phyloP scores from a whole-genome alignment of 2,113 vertebrate species.

The Oreochromis tanganicae region DNA sequence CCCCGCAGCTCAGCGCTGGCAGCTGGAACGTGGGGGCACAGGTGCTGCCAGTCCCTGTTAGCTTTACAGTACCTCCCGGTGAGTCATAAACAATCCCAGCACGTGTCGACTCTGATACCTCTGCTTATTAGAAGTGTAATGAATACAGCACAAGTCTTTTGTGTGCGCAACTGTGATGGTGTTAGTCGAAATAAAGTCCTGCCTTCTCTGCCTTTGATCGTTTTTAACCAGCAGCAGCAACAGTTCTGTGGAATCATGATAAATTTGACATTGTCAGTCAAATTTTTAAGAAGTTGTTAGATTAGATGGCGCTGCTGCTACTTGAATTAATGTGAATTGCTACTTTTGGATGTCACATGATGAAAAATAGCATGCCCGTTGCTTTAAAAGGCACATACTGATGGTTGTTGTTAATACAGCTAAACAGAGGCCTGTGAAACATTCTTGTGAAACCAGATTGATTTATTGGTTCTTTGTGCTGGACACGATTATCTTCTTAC shows the following conservation, averaged over 20 bases:
- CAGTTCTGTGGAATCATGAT: neutral
- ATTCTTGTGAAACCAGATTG: slow-evolving; percentile 83
- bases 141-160: slow-evolving; percentile 46
- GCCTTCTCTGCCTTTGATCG: neutral
- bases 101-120: slow-evolving; percentile 53
- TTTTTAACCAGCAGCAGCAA: neutral
- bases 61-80: slow-evolving; percentile 59
- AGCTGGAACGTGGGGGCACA: slow-evolving; percentile 61
- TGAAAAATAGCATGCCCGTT: slow-evolving; percentile 68
- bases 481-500: slow-evolving; percentile 83
- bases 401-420: slow-evolving; percentile 68
- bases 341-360: neutral
- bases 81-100: slow-evolving; percentile 67
- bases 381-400: slow-evolving; percentile 70
- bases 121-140: slow-evolving; percentile 63
- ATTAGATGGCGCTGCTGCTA: neutral
- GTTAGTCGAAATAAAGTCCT: neutral
- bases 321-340: neutral
- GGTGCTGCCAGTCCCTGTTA: slow-evolving; percentile 69
- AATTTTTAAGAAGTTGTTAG: neutral
- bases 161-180: neutral
- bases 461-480: slow-evolving; percentile 87
- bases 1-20: slow-evolving; percentile 47
- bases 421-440: slow-evolving; percentile 80
- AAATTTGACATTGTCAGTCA: slow-evolving; percentile 11